Percentiles rank a stretch among this genome's conserved stretches.
Evolutionary conservation across 2,888 invertebrate species (phyloP).

Genomic region (Eupithecia insigniata): DNA sequence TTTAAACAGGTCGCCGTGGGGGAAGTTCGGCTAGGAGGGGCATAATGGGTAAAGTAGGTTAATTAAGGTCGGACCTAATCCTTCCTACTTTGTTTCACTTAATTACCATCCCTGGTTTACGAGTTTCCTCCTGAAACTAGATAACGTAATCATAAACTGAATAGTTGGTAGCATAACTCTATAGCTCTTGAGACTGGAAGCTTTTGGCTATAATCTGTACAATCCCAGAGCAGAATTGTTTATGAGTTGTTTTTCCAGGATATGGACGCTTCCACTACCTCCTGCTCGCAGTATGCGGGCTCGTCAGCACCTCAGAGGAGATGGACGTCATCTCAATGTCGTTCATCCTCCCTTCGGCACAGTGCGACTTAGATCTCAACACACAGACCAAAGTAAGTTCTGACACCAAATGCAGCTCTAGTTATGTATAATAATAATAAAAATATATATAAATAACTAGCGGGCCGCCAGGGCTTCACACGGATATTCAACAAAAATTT

Average conservation of each 20-base stretch:
- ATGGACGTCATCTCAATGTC: conserved; percentile 98
- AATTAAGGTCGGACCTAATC: background rate
- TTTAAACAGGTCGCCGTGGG: too few species aligned
- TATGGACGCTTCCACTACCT: conserved; percentile 96
- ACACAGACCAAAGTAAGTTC: conserved; percentile 90
- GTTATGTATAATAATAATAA: too few species aligned
- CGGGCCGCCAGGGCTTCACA: too few species aligned
- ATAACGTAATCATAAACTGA: background rate
- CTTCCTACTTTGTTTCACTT: background rate
- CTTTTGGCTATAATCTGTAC: background rate
- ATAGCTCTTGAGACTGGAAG: background rate
- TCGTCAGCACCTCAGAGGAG: conserved; percentile 97
- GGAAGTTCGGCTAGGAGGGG: too few species aligned
- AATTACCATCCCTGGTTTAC: background rate
- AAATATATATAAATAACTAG: too few species aligned
- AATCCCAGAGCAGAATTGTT: background rate
- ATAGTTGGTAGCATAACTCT: background rate
- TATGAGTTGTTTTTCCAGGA: conserved; percentile 71
- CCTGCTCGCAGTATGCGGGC: conserved; percentile 95
- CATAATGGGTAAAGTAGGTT: background rate
- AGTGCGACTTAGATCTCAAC: conserved; percentile 94
- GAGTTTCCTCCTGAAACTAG: background rate
- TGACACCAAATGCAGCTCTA: background rate
- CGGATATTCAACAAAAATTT: too few species aligned
- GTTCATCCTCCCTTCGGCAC: conserved; percentile 96